Conservation (phyloP, 2,888 invertebrate genomes). For the Schrankia costaestrigalis region DNA sequence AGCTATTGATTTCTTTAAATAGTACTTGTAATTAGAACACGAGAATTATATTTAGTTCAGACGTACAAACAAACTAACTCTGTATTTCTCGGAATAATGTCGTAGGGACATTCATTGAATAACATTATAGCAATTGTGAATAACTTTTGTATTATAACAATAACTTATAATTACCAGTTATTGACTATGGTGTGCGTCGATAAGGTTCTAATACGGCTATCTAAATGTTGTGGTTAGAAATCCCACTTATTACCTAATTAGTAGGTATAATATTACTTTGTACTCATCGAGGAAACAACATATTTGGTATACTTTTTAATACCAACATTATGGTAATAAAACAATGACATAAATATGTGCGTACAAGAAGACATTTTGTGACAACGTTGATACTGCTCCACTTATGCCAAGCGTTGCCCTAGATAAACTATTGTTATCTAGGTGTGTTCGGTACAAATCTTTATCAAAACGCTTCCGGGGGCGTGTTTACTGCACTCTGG, state of each 20-base stretch:
- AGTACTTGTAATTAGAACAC: too few species aligned
- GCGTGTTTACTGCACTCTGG: constrained; percentile 55
- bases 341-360: constrained; percentile 12
- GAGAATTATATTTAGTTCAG: constrained; percentile 23
- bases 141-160: constrained; percentile 13
- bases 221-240: constrained; percentile 4
- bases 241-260: constrained; percentile 4
- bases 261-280: not conserved
- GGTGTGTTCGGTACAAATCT: constrained; percentile 37
- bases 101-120: constrained; percentile 32
- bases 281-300: constrained; percentile 8
- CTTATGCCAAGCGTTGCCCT: constrained; percentile 10
- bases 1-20: too few species aligned
- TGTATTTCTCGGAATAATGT: constrained; percentile 23
- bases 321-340: constrained; percentile 10
- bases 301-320: too few species aligned
- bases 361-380: constrained; percentile 18
- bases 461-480: constrained; percentile 60
- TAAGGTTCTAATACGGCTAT: constrained; percentile 1
- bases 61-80: constrained; percentile 17
- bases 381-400: constrained; percentile 7
- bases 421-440: constrained; percentile 37
- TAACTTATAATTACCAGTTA: constrained; percentile 11
- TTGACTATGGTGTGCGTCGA: constrained; percentile 4
- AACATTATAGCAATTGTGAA: constrained; percentile 24